Evolutionary conservation across 2,113 vertebrate species (phyloP).

Genomic region (Carlito syrichta): DNA sequence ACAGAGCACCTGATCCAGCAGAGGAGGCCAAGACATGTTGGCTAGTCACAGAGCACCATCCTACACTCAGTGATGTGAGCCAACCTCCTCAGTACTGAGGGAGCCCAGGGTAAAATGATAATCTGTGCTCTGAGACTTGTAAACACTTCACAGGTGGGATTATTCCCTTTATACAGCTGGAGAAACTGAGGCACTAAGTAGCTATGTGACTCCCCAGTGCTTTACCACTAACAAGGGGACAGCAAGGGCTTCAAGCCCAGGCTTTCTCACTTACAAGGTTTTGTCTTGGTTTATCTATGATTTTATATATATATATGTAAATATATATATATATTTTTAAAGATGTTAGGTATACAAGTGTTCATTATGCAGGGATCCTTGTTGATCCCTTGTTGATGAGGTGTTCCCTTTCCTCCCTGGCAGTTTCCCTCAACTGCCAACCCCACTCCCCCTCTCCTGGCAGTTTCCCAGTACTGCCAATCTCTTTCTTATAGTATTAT

Average conservation of each 20-base stretch:
- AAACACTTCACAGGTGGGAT: background rate
- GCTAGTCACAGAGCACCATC: rapidly evolving
- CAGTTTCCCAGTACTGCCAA: too few relatives aligned
- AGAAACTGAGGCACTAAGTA: background rate
- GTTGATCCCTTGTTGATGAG: too few relatives aligned
- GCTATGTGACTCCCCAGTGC: rapidly evolving
- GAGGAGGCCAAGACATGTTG: rapidly evolving
- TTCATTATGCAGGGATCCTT: too few relatives aligned
- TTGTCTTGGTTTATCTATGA: background rate
- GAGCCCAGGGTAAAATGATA: background rate
- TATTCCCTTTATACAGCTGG: background rate
- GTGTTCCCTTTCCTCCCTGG: too few relatives aligned
- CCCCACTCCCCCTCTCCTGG: too few relatives aligned
- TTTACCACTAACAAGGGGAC: background rate
- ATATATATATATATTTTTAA: too few relatives aligned
- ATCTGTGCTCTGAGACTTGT: background rate
- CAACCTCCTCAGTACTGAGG: rapidly evolving
- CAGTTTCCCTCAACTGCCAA: too few relatives aligned
- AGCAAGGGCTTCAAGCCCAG: background rate
- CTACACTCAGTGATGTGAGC: rapidly evolving
- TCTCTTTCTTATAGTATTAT: too few relatives aligned
- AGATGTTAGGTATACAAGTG: too few relatives aligned
- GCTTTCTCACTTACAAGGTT: background rate
- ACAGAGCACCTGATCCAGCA: background rate
- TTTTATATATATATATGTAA: too few relatives aligned